Percentiles rank a stretch among this genome's conserved stretches.
Evolutionary conservation across 1,140 invertebrate species (phyloP).

Genomic region (Monomorium pharaonis): DNA sequence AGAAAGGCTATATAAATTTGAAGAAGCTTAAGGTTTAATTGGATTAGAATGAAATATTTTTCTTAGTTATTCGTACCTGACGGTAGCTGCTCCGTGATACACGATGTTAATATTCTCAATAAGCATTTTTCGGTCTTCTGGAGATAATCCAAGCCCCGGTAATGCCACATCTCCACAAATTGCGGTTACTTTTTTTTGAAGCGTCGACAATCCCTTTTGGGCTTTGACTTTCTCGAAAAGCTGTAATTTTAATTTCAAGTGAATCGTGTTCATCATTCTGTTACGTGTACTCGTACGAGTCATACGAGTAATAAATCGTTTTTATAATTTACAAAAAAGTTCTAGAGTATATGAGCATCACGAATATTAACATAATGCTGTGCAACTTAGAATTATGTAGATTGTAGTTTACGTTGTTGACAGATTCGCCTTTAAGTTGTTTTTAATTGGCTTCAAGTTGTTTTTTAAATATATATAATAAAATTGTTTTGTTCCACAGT

Average conservation of each 20-base stretch:
- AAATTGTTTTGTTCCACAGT: no score
- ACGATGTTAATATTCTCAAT: constrained; percentile 92
- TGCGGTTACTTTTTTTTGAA: constrained; percentile 89
- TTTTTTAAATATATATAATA: no score
- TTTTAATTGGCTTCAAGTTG: no score
- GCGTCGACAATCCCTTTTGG: constrained; percentile 85
- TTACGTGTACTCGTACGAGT: background rate
- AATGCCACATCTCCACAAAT: constrained; percentile 92
- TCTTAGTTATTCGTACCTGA: constrained; percentile 83
- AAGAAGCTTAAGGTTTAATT: background rate
- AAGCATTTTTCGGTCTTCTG: constrained; percentile 89
- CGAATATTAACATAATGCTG: background rate
- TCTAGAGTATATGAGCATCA: background rate
- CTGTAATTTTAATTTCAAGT: constrained; percentile 83
- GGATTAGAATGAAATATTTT: background rate
- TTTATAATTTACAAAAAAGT: background rate
- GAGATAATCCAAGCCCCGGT: constrained; percentile 90
- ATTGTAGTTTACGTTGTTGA: no score
- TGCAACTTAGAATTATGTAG: no score
- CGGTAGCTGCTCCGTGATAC: constrained; percentile 96
- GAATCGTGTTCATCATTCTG: background rate
- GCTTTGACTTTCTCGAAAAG: constrained; percentile 91
- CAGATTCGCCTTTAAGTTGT: no score
- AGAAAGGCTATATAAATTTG: no score
- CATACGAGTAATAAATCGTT: background rate